A percentile compares a stretch with the other conserved stretches of the same genome.
These are phyloP conservation scores for Eupithecia exiguata DNA, from an alignment of 2,888 invertebrate species.

Conservation along the genomic window DNA sequence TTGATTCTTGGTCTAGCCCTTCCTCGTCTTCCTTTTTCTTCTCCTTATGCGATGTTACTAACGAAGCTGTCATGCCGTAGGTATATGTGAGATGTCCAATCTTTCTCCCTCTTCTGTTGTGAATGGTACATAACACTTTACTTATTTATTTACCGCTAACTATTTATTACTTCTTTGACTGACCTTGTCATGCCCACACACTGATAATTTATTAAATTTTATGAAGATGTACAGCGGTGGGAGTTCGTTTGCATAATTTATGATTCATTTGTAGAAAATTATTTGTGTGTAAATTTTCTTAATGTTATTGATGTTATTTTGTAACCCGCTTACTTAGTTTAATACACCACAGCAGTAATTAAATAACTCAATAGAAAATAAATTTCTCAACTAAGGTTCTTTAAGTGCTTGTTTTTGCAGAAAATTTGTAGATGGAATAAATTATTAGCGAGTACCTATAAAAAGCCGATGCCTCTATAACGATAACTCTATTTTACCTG, in stretches of 20 bases:
- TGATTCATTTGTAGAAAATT: conserved; percentile 24
- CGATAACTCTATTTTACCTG: too few relatives aligned
- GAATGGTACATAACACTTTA: too few relatives aligned
- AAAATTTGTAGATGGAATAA: too few relatives aligned
- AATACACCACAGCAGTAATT: not conserved
- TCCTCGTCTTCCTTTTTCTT: too few relatives aligned
- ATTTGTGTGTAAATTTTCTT: conserved; percentile 13
- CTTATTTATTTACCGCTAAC: not conserved
- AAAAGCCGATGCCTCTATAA: too few relatives aligned
- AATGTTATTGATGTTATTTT: conserved; percentile 11
- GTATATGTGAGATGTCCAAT: too few relatives aligned
- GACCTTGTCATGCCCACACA: conserved; percentile 42
- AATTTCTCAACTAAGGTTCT: not conserved
- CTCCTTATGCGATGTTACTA: too few relatives aligned
- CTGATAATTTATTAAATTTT: conserved; percentile 38
- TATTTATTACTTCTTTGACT: not conserved
- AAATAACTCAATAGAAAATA: not conserved
- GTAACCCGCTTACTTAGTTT: not conserved
- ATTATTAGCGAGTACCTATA: too few relatives aligned
- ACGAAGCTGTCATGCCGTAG: too few relatives aligned
- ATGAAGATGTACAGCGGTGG: conserved; percentile 39
- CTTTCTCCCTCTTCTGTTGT: too few relatives aligned
- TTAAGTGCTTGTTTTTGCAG: too few relatives aligned
- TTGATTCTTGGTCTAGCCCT: too few relatives aligned
- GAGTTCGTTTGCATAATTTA: conserved; percentile 38